Base-by-base conservation (phyloP, 2,888 invertebrate species). In the Melanchra persicariae region DNA sequence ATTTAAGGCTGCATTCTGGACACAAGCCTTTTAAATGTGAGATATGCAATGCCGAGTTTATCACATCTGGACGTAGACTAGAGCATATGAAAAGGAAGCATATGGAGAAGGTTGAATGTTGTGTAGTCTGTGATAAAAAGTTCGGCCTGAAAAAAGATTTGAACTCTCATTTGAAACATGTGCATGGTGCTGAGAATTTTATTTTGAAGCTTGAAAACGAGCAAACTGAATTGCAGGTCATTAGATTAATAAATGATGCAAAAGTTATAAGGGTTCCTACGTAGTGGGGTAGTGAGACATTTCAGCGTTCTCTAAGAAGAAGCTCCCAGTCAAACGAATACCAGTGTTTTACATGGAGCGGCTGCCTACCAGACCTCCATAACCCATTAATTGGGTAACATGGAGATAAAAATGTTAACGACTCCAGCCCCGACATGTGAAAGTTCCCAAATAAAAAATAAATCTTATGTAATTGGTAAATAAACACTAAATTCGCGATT, bases 41-140 rank as follows among this genome's bases (percentile, higher is more conserved):
- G 0, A 76, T 89, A 24, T 93, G 93, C 74, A 84, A 83, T 1
- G 85, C 89, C 37, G 87, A 82, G 24, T 94, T 93, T 76, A 83
- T 93, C 0, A 92, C 91, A 0, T 90, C 90, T 1, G 91, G 93
- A 4, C 88, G 93, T 6, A 87, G 91, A 74, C 85, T 87, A 7
- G 91, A 92, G 47, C 94, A 94, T 83, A 83, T 91, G 9, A 92
- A 91, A 77, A 79, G 92, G n/a, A 91, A 85, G 70, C 93, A 94
- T 72, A 84, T 83, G 77, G 90, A 89, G 15, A 91, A 90, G 69
- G 79, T 72, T 0, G 87, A 91, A 72, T 74, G 76, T 54, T 94
- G 94, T 84, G 43, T 83, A 30, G 61, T 90, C 17, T 94, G 94
- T 81, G 88, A 89, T 34, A 94, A 92, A 78, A 91, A 85, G 66